phyloP scores from a whole-genome alignment of 2,797 vertebrate genomes.

The Mus caroli region DNA sequence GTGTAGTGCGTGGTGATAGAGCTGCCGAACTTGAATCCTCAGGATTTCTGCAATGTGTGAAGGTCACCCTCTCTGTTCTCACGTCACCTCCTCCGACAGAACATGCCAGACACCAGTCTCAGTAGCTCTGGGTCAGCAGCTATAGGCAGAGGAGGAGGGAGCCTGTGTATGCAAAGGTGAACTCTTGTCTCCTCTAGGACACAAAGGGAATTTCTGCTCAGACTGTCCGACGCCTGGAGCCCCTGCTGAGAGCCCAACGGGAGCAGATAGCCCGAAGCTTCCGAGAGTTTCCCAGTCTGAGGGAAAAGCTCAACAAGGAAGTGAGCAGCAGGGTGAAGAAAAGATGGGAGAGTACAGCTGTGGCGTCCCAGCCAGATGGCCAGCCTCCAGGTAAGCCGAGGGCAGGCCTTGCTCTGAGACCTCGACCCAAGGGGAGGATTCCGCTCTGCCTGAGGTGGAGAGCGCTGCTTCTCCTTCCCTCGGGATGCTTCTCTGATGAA shows the following conservation, averaged over 20 bases:
- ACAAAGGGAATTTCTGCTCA: slow-evolving; percentile 84
- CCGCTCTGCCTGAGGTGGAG: not conserved
- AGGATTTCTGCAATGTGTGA: rapidly evolving
- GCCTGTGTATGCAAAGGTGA: not conserved
- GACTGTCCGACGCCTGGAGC: slow-evolving; percentile 81
- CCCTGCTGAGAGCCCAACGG: slow-evolving; percentile 80
- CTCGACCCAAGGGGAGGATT: not conserved
- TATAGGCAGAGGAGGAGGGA: not conserved
- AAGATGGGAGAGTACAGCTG: slow-evolving; percentile 53
- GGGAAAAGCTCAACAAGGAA: slow-evolving; percentile 75
- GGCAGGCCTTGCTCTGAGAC: not conserved
- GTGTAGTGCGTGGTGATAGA: rapidly evolving
- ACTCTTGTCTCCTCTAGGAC: slow-evolving; percentile 79
- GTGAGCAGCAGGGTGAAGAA: slow-evolving; percentile 75
- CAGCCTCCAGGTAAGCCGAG: slow-evolving; percentile 65
- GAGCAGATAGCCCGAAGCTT: slow-evolving; percentile 83
- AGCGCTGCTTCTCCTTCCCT: not conserved
- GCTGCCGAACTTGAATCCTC: not conserved
- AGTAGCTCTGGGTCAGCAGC: not conserved
- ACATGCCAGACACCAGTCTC: rapidly evolving
- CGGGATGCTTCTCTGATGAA: not conserved
- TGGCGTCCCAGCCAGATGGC: not conserved
- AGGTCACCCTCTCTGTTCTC: not conserved
- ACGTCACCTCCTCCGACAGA: not conserved
- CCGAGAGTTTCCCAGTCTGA: slow-evolving; percentile 80